These are phyloP conservation scores for Agrochola lychnidis DNA, from an alignment of 2,888 invertebrate genomes.

Conservation along the genomic window DNA sequence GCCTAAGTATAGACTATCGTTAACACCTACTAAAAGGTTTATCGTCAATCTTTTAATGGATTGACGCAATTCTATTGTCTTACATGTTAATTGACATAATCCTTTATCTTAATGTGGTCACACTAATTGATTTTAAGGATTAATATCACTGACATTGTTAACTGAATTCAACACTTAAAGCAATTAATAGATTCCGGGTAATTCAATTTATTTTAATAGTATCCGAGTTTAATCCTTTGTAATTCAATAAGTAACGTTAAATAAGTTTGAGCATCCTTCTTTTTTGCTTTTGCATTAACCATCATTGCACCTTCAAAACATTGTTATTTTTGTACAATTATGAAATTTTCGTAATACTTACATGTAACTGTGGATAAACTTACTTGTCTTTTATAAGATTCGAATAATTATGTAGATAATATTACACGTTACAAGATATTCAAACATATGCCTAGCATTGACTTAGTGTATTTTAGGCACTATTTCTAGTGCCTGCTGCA, in stretches of 20 bases:
- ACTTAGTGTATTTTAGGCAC: neutral
- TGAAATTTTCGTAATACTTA: too few species aligned
- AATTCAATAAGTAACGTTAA: neutral
- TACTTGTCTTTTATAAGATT: too few species aligned
- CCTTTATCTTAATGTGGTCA: conserved; percentile 27
- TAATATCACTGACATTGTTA: conserved; percentile 22
- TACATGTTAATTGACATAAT: conserved; percentile 13
- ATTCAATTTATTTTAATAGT: conserved; percentile 1
- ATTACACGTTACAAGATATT: too few species aligned
- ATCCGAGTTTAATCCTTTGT: neutral
- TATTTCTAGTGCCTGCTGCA: neutral
- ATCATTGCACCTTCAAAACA: neutral
- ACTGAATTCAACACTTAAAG: conserved; percentile 5
- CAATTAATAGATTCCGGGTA: conserved; percentile 21
- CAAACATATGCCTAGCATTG: too few species aligned
- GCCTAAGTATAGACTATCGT: too few species aligned
- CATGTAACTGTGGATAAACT: neutral
- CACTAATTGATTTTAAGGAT: conserved; percentile 52
- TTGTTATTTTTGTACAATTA: neutral
- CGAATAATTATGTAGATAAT: too few species aligned
- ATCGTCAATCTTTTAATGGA: conserved; percentile 39
- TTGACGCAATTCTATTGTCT: conserved; percentile 30
- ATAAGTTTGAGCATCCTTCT: neutral
- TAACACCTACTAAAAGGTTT: conserved; percentile 1
- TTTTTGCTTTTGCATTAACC: neutral